A percentile compares a stretch with the other conserved stretches of the same genome.
These are phyloP conservation scores for Drosophila busckii DNA, from an alignment of 1,140 invertebrate species.

Conservation along the genomic window DNA sequence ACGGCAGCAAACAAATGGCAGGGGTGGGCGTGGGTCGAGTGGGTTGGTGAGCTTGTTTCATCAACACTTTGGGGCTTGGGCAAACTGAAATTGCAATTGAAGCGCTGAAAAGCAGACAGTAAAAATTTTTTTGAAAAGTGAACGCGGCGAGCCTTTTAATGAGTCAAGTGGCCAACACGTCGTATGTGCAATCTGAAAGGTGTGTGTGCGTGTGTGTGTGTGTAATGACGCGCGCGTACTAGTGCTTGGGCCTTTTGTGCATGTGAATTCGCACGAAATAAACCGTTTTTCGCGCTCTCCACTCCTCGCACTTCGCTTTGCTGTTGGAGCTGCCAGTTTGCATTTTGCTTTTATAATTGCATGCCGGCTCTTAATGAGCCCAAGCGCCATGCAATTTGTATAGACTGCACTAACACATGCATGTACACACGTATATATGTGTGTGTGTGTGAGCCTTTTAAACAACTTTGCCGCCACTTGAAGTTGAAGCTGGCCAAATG, in stretches of 20 bases:
- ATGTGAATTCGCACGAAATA: slow-evolving; percentile 64
- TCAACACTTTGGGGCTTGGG: slow-evolving; percentile 50
- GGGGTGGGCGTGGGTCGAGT: not conserved
- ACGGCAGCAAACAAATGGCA: slow-evolving; percentile 30
- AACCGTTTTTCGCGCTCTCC: slow-evolving; percentile 57
- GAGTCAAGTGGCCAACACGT: slow-evolving; percentile 75
- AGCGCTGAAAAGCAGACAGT: slow-evolving; percentile 36
- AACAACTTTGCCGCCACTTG: slow-evolving; percentile 60
- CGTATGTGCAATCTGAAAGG: slow-evolving; percentile 5
- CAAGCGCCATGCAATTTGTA: slow-evolving; percentile 66
- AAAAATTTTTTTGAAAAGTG: too few relatives aligned
- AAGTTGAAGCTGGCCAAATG: slow-evolving; percentile 46
- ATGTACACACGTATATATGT: not conserved
- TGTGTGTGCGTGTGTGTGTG: slow-evolving; percentile 23
- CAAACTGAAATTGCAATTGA: slow-evolving; percentile 72
- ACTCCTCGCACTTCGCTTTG: slow-evolving; percentile 32
- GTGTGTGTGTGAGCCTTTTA: slow-evolving; percentile 22
- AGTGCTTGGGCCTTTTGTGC: slow-evolving; percentile 47
- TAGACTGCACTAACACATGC: slow-evolving; percentile 20
- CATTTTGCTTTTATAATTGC: slow-evolving; percentile 72
- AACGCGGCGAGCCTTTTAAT: slow-evolving; percentile 52
- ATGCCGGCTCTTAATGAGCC: slow-evolving; percentile 66
- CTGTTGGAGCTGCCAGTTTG: slow-evolving; percentile 41
- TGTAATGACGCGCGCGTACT: slow-evolving; percentile 70
- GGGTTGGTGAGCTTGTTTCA: slow-evolving; percentile 35